Evolutionary conservation across 2,888 invertebrate species (phyloP), one percentile per base, ranked within the genome.

Genomic region (Itoplectis maculator): DNA sequence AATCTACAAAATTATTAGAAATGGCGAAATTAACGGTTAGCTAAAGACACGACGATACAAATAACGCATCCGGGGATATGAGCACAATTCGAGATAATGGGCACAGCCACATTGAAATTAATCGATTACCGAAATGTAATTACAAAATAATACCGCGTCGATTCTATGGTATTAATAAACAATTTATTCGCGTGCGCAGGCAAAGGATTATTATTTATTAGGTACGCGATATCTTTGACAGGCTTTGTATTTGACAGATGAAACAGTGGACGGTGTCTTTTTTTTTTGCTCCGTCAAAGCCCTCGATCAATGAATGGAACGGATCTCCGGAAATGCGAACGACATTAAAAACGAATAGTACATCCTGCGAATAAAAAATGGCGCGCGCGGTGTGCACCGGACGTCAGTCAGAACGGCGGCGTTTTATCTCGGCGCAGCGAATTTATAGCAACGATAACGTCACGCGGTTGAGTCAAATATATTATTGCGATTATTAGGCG

Each of bases 401-500:
- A 23, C 47, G n/a, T 18, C 59, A 59, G 11, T 45, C 35, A 15
- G 9, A 37, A 7, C 18, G 29, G 15, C 2, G n/a, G 35, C 13
- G 40, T 65, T 42, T 65, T 47, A 74, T 65, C 42, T 23, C 23
- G 11, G 11, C 20, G n/a, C 45, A 18, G 3, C 45, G 20, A 45
- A 59, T 68, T 75, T 75, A 76, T 56, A 18, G 37, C 37, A 49
- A 23, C 51, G 20, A 68, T 47, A 56, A 66, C 29, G 56, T 56
- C 65, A 29, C 11, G 18, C 23, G 40, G 65, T n/a, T 45, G 40
- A 8, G 23, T 29, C 18, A 59, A 76, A 76, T 76, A 49, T 45
- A 76, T 72, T 47, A 56, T 63, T 37, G 35, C 42, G 69, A 75
- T 80, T 70, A 69, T 65, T 29, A 56, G 47, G 61, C 9, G n/a